Evolutionary conservation across 2,797 vertebrate species (phyloP), one percentile per base, ranked within the genome.

Genomic region (Benthosema pterotum): DNA sequence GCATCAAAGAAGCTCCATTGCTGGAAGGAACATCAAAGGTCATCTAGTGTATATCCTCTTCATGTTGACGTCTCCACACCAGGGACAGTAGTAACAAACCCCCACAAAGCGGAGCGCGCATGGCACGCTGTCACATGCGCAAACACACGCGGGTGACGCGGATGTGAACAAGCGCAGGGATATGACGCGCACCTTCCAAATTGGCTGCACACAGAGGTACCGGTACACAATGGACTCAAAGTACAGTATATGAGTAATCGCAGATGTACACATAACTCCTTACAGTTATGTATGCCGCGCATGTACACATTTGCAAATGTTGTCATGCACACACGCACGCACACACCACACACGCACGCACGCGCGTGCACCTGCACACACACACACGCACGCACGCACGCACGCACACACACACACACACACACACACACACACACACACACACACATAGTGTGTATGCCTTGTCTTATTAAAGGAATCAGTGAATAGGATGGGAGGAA

Each of bases 1-100:
- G 61, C 55, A 57, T 58, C 54, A 57, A 57, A 58, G 32, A 51
- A 45, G 18, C 42, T 12, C 43, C 22, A 50, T 19, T 47, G 32
- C 32, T 47, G 52, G 54, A 19, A 28, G 51, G 12, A 63, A 54
- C 50, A 45, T 63, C 60, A 63, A 53, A 63, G 60, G 18, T n/a
- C 15, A 50, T 16, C 60, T 46, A 38, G 7, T 38, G 32, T 38
- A 28, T 53, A 46, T 62, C 52, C 52, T 48, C 61, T 47, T 55
- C 47, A 48, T 11, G 19, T 38, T 47, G 52, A 47, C 51, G 32
- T 52, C 17, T 38, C 7, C 32, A 38, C 32, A 38, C 32, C 32
- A 38, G 32, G 28, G 28, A 43, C 42, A 32, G n/a, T 56, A 54
- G 42, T 43, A 46, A 63, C 42, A 11, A 45, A 52, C 50, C 42